Evolutionary conservation across 2,888 invertebrate genomes (phyloP).

Genomic region (Ichneumon xanthorius): DNA sequence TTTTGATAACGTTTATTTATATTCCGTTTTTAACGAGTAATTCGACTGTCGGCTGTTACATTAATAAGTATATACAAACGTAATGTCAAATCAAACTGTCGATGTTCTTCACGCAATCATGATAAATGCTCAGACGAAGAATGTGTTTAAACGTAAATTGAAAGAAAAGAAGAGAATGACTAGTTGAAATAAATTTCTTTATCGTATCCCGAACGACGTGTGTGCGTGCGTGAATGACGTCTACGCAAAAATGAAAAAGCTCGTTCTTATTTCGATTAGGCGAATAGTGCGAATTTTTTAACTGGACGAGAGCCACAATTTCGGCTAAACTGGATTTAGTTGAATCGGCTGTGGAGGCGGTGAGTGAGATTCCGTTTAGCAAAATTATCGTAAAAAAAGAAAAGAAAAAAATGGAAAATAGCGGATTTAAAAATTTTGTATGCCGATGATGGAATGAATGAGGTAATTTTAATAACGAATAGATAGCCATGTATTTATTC

Average conservation of each 20-base stretch:
- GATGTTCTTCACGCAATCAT: constrained; percentile 10
- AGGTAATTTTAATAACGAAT: constrained; percentile 49
- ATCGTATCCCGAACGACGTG: background rate
- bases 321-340: constrained; percentile 70
- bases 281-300: constrained; percentile 26
- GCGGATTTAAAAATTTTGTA: constrained; percentile 6
- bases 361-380: constrained; percentile 12
- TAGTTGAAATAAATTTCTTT: background rate
- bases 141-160: background rate
- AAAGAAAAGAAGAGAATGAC: background rate
- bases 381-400: constrained; percentile 5
- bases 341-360: constrained; percentile 36
- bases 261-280: constrained; percentile 18
- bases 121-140: background rate
- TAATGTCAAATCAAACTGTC: background rate
- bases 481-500: constrained; percentile 35
- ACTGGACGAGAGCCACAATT: constrained; percentile 29
- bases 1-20: constrained; percentile 19
- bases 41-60: background rate
- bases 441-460: constrained; percentile 28
- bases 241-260: constrained; percentile 9
- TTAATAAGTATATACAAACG: background rate
- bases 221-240: constrained; percentile 5
- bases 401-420: background rate
- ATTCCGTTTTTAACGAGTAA: background rate